Evolutionary conservation across 2,888 invertebrate species (phyloP).

Genomic region (Neocrepidodera transversa): DNA sequence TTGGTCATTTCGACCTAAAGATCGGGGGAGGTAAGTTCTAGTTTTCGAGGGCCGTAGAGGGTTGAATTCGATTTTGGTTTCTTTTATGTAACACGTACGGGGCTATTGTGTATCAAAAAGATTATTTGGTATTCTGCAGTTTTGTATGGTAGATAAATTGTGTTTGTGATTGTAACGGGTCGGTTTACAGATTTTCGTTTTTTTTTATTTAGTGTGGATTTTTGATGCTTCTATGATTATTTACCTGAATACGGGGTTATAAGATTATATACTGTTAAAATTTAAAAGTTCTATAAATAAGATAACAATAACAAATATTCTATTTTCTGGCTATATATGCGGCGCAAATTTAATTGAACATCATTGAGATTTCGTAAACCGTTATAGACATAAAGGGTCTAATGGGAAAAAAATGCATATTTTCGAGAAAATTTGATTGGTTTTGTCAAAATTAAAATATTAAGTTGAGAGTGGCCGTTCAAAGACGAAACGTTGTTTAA

Average conservation of each 20-base stretch:
- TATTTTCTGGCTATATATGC: too few relatives aligned
- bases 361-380: too few relatives aligned
- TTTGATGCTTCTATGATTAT: neutral
- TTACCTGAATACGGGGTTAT: neutral
- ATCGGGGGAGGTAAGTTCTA: constrained; percentile 49
- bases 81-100: constrained; percentile 36
- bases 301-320: too few relatives aligned
- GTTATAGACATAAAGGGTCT: too few relatives aligned
- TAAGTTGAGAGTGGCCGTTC: too few relatives aligned
- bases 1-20: constrained; percentile 36
- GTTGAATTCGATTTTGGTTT: constrained; percentile 43
- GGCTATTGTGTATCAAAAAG: constrained; percentile 21
- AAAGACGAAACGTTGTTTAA: too few relatives aligned
- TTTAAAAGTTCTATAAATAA: too few relatives aligned
- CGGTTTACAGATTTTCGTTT: constrained; percentile 14
- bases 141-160: constrained; percentile 24
- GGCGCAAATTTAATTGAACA: too few relatives aligned
- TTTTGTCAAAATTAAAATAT: too few relatives aligned
- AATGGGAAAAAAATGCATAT: too few relatives aligned
- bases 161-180: constrained; percentile 20
- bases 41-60: constrained; percentile 47
- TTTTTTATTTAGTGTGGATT: neutral
- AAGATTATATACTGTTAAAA: too few relatives aligned
- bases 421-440: too few relatives aligned
- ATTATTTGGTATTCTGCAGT: constrained; percentile 30